These are phyloP conservation scores for Isurus oxyrinchus DNA, from an alignment of 2,113 vertebrate genomes.

Conservation along the genomic window DNA sequence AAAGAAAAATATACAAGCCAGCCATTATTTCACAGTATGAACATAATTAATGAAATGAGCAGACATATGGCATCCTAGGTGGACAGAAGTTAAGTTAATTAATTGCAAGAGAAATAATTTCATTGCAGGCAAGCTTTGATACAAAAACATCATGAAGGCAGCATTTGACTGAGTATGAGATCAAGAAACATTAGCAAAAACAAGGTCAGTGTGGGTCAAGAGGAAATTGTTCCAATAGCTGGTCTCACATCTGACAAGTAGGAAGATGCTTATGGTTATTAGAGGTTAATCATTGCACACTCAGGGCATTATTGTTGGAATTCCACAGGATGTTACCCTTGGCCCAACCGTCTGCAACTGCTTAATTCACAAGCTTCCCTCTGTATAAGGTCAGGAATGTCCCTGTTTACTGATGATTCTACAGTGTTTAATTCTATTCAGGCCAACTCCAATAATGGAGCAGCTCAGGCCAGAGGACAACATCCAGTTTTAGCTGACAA, in stretches of 20 bases:
- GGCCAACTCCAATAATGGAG: neutral
- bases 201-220: neutral
- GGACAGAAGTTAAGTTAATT: neutral
- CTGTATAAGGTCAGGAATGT: neutral
- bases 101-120: neutral
- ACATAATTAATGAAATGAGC: neutral
- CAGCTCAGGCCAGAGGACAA: neutral
- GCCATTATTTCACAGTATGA: neutral
- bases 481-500: neutral
- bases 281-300: neutral
- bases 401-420: neutral
- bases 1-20: neutral
- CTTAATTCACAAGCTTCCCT: neutral
- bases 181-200: neutral
- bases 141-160: neutral
- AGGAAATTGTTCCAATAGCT: neutral
- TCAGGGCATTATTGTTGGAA: neutral
- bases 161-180: neutral
- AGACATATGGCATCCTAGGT: neutral
- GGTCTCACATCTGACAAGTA: neutral
- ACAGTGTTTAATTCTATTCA: neutral
- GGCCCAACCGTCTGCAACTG: neutral
- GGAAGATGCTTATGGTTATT: neutral
- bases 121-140: neutral
- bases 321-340: neutral